These are phyloP conservation scores for Hirudo medicinalis DNA, from an alignment of 1,140 invertebrate genomes.

Conservation along the genomic window DNA sequence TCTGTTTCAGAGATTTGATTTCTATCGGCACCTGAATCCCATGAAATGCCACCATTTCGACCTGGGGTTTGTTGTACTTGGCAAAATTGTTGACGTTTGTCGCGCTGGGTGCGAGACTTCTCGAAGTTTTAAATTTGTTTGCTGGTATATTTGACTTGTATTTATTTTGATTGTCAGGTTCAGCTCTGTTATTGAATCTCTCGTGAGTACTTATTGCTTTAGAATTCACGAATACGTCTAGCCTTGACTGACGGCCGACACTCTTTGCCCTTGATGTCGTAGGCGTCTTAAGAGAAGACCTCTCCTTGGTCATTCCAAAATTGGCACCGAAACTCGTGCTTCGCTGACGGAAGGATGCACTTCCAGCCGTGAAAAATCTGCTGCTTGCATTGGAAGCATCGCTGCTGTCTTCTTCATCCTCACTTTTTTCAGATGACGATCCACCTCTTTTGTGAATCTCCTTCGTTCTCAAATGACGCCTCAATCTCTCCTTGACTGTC, in stretches of 20 bases:
- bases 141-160: background rate
- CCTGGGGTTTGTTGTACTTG: slow-evolving; percentile 22
- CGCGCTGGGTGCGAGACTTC: background rate
- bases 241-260: background rate
- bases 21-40: slow-evolving; percentile 42
- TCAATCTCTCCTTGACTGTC: slow-evolving; percentile 5
- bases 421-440: slow-evolving; percentile 12
- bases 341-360: background rate
- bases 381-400: slow-evolving; percentile 1
- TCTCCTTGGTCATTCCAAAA: background rate
- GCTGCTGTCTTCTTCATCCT: slow-evolving; percentile 9
- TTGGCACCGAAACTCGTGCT: slow-evolving; percentile 4
- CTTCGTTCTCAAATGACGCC: slow-evolving; percentile 8
- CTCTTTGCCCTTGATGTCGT: slow-evolving; percentile 3
- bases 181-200: background rate
- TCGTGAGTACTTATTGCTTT: background rate
- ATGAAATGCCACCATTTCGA: slow-evolving; percentile 34
- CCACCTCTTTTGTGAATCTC: slow-evolving; percentile 7
- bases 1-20: slow-evolving; percentile 46
- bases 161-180: background rate
- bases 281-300: background rate
- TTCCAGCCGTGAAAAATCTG: background rate
- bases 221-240: slow-evolving; percentile 1
- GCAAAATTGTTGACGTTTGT: background rate
- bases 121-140: background rate